Conservation (phyloP, 1,140 invertebrate species). For the Trachymyrmex septentrionalis region DNA sequence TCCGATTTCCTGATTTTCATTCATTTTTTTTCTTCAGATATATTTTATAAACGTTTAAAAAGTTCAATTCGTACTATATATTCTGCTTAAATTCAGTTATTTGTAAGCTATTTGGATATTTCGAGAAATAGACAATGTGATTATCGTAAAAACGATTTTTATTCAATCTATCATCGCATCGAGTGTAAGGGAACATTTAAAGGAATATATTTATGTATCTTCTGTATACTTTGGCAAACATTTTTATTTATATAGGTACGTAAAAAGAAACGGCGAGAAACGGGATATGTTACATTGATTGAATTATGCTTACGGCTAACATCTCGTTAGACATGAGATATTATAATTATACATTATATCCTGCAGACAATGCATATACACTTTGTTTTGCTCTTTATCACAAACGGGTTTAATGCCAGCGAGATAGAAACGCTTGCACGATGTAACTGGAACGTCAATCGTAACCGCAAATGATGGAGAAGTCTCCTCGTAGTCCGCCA, state of each 20-base stretch:
- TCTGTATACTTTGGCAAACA: background rate
- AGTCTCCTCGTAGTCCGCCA: constrained; percentile 37
- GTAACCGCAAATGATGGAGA: constrained; percentile 59
- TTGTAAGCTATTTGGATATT: background rate
- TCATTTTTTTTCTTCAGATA: background rate
- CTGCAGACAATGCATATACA: constrained; percentile 22
- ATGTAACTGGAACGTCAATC: constrained; percentile 58
- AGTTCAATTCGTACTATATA: too few species aligned
- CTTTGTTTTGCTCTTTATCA: constrained; percentile 45
- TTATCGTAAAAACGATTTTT: background rate
- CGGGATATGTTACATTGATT: background rate
- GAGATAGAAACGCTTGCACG: constrained; percentile 46
- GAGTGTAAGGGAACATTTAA: background rate
- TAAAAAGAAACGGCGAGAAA: background rate
- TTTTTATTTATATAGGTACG: background rate
- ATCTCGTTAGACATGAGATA: constrained; percentile 37
- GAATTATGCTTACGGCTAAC: constrained; percentile 32
- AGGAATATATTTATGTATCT: too few species aligned
- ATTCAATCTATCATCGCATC: background rate
- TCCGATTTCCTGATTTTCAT: background rate
- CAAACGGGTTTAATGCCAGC: constrained; percentile 42
- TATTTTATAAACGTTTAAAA: background rate
- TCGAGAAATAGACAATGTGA: background rate
- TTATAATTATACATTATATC: constrained; percentile 42
- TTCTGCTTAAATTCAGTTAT: background rate